phyloP scores from a whole-genome alignment of 2,888 invertebrate species.

The Clivina fossor region DNA sequence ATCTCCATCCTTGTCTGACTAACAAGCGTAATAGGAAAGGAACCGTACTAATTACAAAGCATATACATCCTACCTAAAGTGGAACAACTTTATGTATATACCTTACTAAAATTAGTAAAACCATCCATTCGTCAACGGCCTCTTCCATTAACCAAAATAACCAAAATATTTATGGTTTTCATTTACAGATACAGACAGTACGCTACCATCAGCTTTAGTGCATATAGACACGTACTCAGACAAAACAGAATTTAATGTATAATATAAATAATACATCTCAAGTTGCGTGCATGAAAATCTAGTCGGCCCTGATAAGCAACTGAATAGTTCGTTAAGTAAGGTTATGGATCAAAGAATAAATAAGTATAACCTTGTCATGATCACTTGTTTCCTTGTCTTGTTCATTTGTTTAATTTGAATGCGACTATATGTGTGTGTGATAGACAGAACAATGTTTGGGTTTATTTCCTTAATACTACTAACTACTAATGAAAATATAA shows the following conservation, averaged over 20 bases:
- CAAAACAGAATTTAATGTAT: no score
- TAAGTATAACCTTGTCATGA: constrained; percentile 28
- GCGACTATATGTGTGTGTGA: constrained; percentile 7
- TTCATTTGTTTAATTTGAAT: constrained; percentile 4
- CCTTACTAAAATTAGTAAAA: no score
- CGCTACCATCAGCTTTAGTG: no score
- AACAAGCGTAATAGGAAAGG: constrained; percentile 4
- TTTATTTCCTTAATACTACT: no score
- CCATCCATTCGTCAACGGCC: constrained; percentile 3
- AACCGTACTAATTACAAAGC: constrained; percentile 29
- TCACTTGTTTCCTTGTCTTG: constrained; percentile 16
- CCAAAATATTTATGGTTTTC: constrained; percentile 33
- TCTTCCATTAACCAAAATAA: constrained; percentile 8
- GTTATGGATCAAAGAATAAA: constrained; percentile 31
- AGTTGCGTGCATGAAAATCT: no score
- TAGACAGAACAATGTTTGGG: no score
- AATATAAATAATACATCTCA: no score
- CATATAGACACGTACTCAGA: no score
- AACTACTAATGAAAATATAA: no score
- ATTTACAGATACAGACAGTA: no score
- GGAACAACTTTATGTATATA: constrained; percentile 16
- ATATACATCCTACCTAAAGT: constrained; percentile 21
- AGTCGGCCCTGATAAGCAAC: constrained; percentile 21
- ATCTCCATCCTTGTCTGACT: constrained; percentile 20
- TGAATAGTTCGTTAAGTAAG: constrained; percentile 31